Evolutionary conservation across 2,888 invertebrate species (phyloP), one percentile per base, ranked within the genome.

Genomic region (Tromatobia lineatoria): DNA sequence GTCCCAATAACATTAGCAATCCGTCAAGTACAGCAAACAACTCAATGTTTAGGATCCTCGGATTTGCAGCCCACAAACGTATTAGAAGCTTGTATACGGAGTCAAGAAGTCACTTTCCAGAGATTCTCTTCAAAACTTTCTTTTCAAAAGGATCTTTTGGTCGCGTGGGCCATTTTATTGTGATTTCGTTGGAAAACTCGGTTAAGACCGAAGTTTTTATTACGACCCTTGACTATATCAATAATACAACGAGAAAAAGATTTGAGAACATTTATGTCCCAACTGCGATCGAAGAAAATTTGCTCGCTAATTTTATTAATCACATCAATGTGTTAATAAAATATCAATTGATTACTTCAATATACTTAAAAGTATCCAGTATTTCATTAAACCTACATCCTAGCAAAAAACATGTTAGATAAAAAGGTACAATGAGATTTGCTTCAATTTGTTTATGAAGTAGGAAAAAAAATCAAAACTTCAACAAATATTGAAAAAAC

Each of bases 61-160:
- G 25, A 59, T 70, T 15, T 47, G 15, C 34, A 25, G n/a, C 23
- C 18, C 13, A 57, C 29, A 50, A 69, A 18, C 38, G 23, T 61
- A 61, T 61, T 61, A 7, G 25, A 20, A 59, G 38, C 25, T 66
- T 34, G 25, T 52, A 8, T 20, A 10, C 52, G 15, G 42, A 83
- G 73, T 80, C 80, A 74, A 85, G 76, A 83, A 77, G 80, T 83
- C 80, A 83, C 50, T 79, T 84, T 23, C 29, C 3, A 10, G 13
- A 23, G 64, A 59, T 57, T 47, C 11, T 25, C 23, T 18, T 23
- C 18, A 23, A 38, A 34, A 42, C 42, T 23, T 34, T 15, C n/a
- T n/a, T n/a, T n/a, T n/a, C n/a, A n/a, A n/a, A n/a, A 3, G 18
- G 50, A 38, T 20, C 4, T 15, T 29, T n/a, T n/a, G 67, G 57